These are phyloP conservation scores for Lagopus leucura DNA, from an alignment of 2,113 vertebrate species.

Conservation along the genomic window DNA sequence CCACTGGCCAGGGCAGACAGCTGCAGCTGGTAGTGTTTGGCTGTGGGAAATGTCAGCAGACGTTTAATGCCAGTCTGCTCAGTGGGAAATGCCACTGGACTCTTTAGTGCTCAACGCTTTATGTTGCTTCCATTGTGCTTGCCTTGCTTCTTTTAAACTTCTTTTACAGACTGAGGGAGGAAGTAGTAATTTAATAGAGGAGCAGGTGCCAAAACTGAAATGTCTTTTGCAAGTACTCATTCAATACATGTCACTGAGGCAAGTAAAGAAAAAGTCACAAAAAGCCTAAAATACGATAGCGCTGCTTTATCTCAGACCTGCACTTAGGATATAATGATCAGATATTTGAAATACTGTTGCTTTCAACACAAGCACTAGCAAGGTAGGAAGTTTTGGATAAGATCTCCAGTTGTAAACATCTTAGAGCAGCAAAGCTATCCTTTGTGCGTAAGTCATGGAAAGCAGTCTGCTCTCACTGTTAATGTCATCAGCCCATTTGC, in stretches of 20 bases:
- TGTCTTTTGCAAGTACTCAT: background rate
- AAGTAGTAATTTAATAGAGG: slow-evolving; percentile 40
- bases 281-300: background rate
- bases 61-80: background rate
- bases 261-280: background rate
- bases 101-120: background rate
- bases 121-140: background rate
- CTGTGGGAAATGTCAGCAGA: background rate
- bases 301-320: background rate
- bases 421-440: background rate
- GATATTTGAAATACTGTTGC: background rate
- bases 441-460: background rate
- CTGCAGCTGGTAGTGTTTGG: background rate
- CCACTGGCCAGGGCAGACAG: background rate
- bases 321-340: background rate
- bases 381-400: background rate
- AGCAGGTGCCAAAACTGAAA: slow-evolving; percentile 25
- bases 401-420: background rate
- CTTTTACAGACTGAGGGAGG: background rate
- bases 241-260: background rate
- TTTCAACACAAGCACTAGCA: background rate
- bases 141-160: slow-evolving; percentile 6
- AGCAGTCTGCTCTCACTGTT: background rate
- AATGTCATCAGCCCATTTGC: background rate
- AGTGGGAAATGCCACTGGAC: background rate